Conservation (phyloP, 2,888 invertebrate genomes). For the Lochmaea capreae region DNA sequence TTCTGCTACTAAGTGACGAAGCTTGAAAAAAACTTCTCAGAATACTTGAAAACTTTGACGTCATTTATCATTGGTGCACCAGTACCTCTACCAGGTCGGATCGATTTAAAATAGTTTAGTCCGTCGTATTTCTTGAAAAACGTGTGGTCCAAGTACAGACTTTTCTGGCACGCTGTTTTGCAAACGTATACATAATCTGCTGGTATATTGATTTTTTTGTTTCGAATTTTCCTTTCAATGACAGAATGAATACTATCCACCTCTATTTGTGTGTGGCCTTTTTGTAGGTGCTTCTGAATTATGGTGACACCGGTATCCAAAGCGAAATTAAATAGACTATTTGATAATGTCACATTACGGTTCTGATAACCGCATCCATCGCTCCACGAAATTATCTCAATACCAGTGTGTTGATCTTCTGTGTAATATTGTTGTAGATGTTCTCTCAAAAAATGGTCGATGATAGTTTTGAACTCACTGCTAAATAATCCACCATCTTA, state of each 20-base stretch:
- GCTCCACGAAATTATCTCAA: slow-evolving; percentile 29
- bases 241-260: slow-evolving; percentile 43
- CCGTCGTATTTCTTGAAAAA: slow-evolving; percentile 25
- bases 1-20: slow-evolving; percentile 5
- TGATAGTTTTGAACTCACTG: slow-evolving; percentile 38
- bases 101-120: slow-evolving; percentile 28
- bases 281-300: slow-evolving; percentile 43
- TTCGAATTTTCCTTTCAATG: slow-evolving; percentile 41
- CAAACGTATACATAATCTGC: slow-evolving; percentile 43
- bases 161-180: slow-evolving; percentile 37
- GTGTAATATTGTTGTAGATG: slow-evolving; percentile 13
- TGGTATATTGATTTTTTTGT: slow-evolving; percentile 41
- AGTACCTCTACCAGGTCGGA: slow-evolving; percentile 11
- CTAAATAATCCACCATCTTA: slow-evolving; percentile 31
- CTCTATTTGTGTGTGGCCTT: slow-evolving; percentile 47
- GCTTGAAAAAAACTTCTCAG: slow-evolving; percentile 12
- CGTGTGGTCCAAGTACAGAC: slow-evolving; percentile 35
- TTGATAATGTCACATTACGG: slow-evolving; percentile 32
- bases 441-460: slow-evolving; percentile 31
- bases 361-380: slow-evolving; percentile 38
- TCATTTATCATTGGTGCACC: slow-evolving; percentile 25
- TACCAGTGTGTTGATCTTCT: not conserved
- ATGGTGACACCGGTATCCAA: slow-evolving; percentile 30
- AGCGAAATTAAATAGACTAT: slow-evolving; percentile 41
- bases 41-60: slow-evolving; percentile 25